Evolutionary conservation across 1,140 invertebrate species (phyloP), one percentile per base, ranked within the genome.

Genomic region (Subanguina moxae): DNA sequence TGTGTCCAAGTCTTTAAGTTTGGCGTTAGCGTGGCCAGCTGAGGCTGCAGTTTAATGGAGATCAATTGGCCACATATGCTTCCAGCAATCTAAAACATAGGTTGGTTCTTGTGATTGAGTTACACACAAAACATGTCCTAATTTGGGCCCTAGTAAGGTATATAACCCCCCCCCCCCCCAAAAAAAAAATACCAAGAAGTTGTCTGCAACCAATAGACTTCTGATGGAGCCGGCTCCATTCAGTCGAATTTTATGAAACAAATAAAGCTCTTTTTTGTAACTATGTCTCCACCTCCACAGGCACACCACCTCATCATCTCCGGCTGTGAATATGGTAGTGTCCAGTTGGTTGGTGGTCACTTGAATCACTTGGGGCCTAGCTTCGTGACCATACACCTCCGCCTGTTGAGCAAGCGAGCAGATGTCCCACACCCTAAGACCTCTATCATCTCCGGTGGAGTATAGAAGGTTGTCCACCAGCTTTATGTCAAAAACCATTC

Each of bases 111-210:
- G n/a, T n/a, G n/a, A n/a, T n/a, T n/a, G n/a, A n/a, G n/a, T n/a
- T n/a, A n/a, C n/a, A n/a, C n/a, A n/a, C n/a, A n/a, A n/a, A n/a
- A n/a, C n/a, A n/a, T n/a, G n/a, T n/a, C n/a, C n/a, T n/a, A n/a
- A n/a, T n/a, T n/a, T n/a, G n/a, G n/a, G n/a, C n/a, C n/a, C n/a
- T n/a, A n/a, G n/a, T n/a, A 52, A 52, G n/a, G 23, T 8, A 21
- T 3, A 7, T 52, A 21, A 25, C 15, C 3, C n/a, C 3, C 8
- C n/a, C 48, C n/a, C n/a, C 8, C 17, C 8, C 17, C 8, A 21
- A 52, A 52, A 52, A 52, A 52, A 25, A 25, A 52, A 7, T 52
- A 52, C 48, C 48, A 52, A 52, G 17, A 52, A 21, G 15, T 52
- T 15, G 23, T 25, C 3, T 3, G 17, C n/a, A 3, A 19, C n/a